Evolutionary conservation across 2,888 invertebrate genomes (phyloP).

Genomic region (Spodoptera picta): DNA sequence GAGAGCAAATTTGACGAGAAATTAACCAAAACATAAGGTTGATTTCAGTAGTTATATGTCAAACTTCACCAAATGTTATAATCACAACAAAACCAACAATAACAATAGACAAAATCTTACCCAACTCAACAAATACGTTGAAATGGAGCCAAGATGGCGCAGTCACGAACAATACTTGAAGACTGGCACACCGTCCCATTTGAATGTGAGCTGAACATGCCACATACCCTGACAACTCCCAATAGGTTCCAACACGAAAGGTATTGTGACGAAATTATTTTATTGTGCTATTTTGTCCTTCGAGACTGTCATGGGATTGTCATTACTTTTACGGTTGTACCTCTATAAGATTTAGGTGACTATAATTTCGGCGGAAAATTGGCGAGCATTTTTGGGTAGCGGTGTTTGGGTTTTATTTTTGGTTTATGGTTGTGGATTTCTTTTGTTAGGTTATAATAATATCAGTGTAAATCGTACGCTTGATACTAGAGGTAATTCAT

Average conservation of each 20-base stretch:
- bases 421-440: neutral
- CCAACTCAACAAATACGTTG: conserved; percentile 47
- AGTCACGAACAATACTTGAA: conserved; percentile 45
- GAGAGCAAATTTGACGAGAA: no score
- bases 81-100: no score
- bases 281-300: conserved; percentile 29
- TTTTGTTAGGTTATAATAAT: neutral
- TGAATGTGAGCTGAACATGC: conserved; percentile 54
- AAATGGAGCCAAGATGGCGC: conserved; percentile 40
- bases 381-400: no score
- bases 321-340: conserved; percentile 6
- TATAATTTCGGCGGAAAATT: neutral
- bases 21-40: no score
- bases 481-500: no score
- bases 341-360: neutral
- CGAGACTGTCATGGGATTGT: neutral
- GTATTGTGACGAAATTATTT: conserved; percentile 41
- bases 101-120: conserved; percentile 46
- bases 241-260: conserved; percentile 39
- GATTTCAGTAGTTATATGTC: no score
- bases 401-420: no score
- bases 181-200: conserved; percentile 36
- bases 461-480: no score
- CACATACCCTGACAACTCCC: conserved; percentile 53
- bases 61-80: no score